Conservation (phyloP, 2,888 invertebrate genomes). For the Drosophila mimica region DNA sequence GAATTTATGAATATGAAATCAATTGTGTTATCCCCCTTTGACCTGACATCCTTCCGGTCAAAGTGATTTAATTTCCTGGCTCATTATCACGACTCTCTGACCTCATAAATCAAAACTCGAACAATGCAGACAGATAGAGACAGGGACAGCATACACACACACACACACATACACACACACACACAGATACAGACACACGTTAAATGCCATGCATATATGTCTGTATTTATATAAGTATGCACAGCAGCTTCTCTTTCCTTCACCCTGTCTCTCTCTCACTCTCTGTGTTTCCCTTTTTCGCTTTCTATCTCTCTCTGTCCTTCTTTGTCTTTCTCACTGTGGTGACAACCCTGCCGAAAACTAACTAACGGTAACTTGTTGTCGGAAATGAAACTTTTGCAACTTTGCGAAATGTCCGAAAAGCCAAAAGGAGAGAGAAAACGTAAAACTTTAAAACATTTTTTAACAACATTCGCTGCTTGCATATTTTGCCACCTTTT, state of each 20-base stretch:
- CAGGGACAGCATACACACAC: neutral
- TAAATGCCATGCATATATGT: constrained; percentile 63
- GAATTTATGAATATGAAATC: constrained; percentile 81
- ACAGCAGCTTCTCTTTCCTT: constrained; percentile 22
- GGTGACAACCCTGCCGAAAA: constrained; percentile 74
- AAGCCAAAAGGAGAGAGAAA: constrained; percentile 28
- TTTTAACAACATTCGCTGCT: constrained; percentile 61
- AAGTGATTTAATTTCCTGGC: constrained; percentile 82
- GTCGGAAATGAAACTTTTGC: constrained; percentile 81
- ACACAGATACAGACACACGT: constrained; percentile 61
- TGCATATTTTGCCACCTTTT: constrained; percentile 49
- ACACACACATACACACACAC: constrained; percentile 9
- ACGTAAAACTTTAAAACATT: constrained; percentile 70
- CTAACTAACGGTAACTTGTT: constrained; percentile 81
- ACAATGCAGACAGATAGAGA: constrained; percentile 58
- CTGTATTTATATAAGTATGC: constrained; percentile 41
- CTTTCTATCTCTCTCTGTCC: neutral
- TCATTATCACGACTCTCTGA: constrained; percentile 82
- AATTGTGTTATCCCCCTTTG: constrained; percentile 81
- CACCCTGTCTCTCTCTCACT: constrained; percentile 10
- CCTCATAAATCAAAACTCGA: constrained; percentile 79
- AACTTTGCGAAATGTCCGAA: constrained; percentile 56
- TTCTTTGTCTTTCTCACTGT: constrained; percentile 25
- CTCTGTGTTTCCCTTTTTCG: constrained; percentile 2
- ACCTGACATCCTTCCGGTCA: constrained; percentile 82